These are phyloP conservation scores for Erebia ligea DNA, from an alignment of 2,888 invertebrate genomes.

Conservation along the genomic window DNA sequence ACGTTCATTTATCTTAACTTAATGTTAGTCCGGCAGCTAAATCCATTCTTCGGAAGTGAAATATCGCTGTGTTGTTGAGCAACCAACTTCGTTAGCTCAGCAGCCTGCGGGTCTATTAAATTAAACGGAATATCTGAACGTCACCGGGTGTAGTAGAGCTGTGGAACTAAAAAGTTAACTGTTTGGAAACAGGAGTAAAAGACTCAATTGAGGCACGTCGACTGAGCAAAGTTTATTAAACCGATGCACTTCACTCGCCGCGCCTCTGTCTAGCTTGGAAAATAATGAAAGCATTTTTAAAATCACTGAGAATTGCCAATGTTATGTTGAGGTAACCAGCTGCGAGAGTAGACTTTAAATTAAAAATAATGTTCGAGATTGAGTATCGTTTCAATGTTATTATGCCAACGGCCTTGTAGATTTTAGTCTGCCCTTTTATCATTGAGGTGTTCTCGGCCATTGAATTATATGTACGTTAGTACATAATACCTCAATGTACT, in stretches of 20 bases:
- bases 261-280: constrained; percentile 2
- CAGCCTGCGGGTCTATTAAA: constrained; percentile 27
- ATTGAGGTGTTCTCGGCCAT: background rate
- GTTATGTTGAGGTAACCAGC: background rate
- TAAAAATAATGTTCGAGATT: background rate
- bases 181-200: constrained; percentile 29
- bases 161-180: constrained; percentile 29
- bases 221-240: constrained; percentile 30
- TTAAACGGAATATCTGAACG: constrained; percentile 32
- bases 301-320: background rate
- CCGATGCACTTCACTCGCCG: background rate
- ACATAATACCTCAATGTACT: too few species aligned
- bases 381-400: background rate
- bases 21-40: background rate
- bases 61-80: constrained; percentile 17
- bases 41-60: background rate
- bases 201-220: constrained; percentile 9
- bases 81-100: constrained; percentile 30
- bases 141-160: constrained; percentile 17
- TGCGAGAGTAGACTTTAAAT: background rate
- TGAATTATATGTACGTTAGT: too few species aligned
- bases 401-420: background rate
- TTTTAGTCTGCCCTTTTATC: background rate
- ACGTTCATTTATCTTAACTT: background rate
- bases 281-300: constrained; percentile 2